Percentiles rank a stretch among this genome's conserved stretches.
These are phyloP conservation scores for Nomia melanderi DNA, from an alignment of 1,140 invertebrate species.

Conservation along the genomic window DNA sequence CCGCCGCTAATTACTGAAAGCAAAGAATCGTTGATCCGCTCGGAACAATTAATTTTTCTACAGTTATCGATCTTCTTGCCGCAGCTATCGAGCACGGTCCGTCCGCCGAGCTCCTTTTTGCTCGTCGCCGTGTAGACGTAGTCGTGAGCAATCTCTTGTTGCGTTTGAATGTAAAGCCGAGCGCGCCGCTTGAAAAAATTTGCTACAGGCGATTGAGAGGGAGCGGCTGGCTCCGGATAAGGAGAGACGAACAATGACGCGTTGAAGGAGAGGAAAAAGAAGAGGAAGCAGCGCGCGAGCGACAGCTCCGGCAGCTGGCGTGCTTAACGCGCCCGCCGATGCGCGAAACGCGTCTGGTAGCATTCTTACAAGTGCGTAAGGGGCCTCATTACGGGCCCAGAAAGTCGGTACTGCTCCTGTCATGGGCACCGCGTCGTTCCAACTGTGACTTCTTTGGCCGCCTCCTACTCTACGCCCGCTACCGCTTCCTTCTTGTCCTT, in stretches of 20 bases:
- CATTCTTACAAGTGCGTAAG: slow-evolving; percentile 70
- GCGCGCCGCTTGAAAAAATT: background rate
- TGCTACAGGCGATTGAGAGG: slow-evolving; percentile 18
- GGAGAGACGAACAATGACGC: slow-evolving; percentile 43
- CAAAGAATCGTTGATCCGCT: no score
- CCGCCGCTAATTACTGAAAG: no score
- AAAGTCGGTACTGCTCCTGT: slow-evolving; percentile 28
- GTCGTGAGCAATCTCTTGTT: no score
- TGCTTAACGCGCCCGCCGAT: slow-evolving; percentile 72
- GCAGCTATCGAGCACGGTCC: no score
- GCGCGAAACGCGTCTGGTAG: slow-evolving; percentile 75
- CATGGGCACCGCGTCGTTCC: slow-evolving; percentile 14
- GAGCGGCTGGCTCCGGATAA: background rate
- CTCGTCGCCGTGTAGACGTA: no score
- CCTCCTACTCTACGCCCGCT: slow-evolving; percentile 9
- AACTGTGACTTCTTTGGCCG: slow-evolving; percentile 11
- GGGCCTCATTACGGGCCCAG: slow-evolving; percentile 63
- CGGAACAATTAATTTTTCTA: no score
- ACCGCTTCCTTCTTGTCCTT: background rate
- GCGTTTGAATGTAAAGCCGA: no score
- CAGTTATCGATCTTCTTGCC: no score
- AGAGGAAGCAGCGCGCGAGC: slow-evolving; percentile 49
- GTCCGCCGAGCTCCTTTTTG: no score
- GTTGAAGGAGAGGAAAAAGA: slow-evolving; percentile 7
- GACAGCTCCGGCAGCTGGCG: slow-evolving; percentile 69